phyloP scores from a whole-genome alignment of 1,140 invertebrate species.

The Geopemphigus sp. region DNA sequence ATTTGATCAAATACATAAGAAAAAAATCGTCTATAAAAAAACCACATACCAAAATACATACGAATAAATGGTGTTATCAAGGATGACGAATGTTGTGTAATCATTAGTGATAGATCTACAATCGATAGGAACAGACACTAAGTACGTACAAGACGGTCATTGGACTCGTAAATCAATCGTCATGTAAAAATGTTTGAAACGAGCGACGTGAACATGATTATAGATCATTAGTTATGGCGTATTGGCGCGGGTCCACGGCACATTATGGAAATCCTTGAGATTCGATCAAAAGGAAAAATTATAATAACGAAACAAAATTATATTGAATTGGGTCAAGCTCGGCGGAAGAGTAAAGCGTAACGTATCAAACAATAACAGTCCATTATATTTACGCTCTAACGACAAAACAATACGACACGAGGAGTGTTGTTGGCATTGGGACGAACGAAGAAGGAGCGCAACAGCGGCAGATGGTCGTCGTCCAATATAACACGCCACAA shows the following conservation, averaged over 20 bases:
- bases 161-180: constrained; percentile 32
- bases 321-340: constrained; percentile 18
- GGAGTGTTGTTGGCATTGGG: constrained; percentile 26
- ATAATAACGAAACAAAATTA: not conserved
- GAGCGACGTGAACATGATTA: not conserved
- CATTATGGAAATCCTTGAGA: constrained; percentile 8
- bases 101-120: not conserved
- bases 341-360: not conserved
- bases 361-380: not conserved
- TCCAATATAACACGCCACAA: not conserved
- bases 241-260: constrained; percentile 8
- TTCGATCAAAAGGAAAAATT: constrained; percentile 2
- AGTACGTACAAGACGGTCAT: not conserved
- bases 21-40: too few relatives aligned
- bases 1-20: too few relatives aligned
- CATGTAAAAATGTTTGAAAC: constrained; percentile 4
- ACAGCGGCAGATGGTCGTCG: constrained; percentile 22
- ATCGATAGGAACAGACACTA: not conserved
- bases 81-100: not conserved
- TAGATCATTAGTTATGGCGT: not conserved
- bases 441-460: not conserved
- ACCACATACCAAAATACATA: too few relatives aligned
- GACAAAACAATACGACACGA: not conserved
- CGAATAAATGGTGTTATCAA: not conserved
- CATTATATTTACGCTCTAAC: not conserved